These are phyloP conservation scores for Nemopilema nomurai DNA, from an alignment of 30 jellyfish, hydroid and myxozoan genomes.

Conservation along the genomic window DNA sequence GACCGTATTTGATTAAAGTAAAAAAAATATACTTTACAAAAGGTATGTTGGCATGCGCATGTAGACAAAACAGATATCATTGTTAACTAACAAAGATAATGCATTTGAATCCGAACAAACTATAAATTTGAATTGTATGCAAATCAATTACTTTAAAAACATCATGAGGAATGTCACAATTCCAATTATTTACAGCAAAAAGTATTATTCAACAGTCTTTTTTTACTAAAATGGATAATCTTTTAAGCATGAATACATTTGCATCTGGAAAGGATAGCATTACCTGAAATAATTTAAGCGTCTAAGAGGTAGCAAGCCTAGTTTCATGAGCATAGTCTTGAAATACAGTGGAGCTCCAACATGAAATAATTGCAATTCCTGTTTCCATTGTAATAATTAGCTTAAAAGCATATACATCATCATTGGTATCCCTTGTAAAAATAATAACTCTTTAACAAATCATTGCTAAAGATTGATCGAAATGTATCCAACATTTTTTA, in stretches of 20 bases:
- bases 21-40: too few species aligned
- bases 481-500: not conserved
- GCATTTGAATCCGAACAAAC: slow-evolving; percentile 36
- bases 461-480: too few species aligned
- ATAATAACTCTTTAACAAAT: too few species aligned
- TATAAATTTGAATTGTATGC: slow-evolving; percentile 33
- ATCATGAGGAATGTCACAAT: slow-evolving; percentile 13
- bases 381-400: too few species aligned
- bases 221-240: not conserved
- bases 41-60: not conserved
- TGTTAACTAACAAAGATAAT: not conserved
- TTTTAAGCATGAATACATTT: not conserved
- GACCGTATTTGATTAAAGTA: not conserved
- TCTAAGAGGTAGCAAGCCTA: not conserved
- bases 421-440: too few species aligned
- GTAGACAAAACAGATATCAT: not conserved
- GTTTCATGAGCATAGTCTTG: not conserved
- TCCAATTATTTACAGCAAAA: slow-evolving; percentile 21
- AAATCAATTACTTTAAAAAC: slow-evolving; percentile 23
- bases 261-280: not conserved
- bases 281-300: not conserved
- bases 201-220: slow-evolving; percentile 4
- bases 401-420: too few species aligned
- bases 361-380: too few species aligned
- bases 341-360: too few species aligned